Evolutionary conservation across 1,140 invertebrate genomes (phyloP).

Genomic region (Thrips palmi): DNA sequence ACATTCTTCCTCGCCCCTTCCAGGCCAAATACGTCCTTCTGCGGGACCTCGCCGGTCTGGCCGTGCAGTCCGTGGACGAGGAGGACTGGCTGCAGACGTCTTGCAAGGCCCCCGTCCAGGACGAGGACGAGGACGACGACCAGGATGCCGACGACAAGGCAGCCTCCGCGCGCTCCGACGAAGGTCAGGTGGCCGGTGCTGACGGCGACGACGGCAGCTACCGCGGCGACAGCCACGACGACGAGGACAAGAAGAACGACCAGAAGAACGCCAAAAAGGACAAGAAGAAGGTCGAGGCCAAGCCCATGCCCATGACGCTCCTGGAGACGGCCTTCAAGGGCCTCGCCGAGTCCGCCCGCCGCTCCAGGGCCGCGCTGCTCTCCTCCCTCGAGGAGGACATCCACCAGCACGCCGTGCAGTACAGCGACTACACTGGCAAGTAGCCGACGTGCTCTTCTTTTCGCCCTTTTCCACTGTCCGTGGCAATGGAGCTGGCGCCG

Average conservation of each 20-base stretch:
- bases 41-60: slow-evolving; percentile 34
- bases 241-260: slow-evolving; percentile 25
- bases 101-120: slow-evolving; percentile 10
- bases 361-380: slow-evolving; percentile 30
- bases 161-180: no score
- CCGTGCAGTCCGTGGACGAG: slow-evolving; percentile 21
- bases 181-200: no score
- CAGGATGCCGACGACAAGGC: no score
- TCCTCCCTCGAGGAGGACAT: slow-evolving; percentile 32
- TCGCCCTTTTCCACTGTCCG: slow-evolving; percentile 22
- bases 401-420: slow-evolving; percentile 17
- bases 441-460: slow-evolving; percentile 27
- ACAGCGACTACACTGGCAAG: slow-evolving; percentile 27
- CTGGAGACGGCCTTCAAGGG: slow-evolving; percentile 27
- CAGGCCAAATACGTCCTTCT: slow-evolving; percentile 37
- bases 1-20: slow-evolving; percentile 7
- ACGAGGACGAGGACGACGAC: no score
- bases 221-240: no score
- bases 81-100: slow-evolving; percentile 18
- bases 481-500: slow-evolving; percentile 25
- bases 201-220: no score
- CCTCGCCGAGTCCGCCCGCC: slow-evolving; percentile 30
- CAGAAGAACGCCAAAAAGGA: no score
- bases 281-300: no score
- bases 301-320: no score